Evolutionary conservation across 2,797 vertebrate genomes (phyloP), one percentile per base, ranked within the genome.

Genomic region (Notolabrus celidotus): DNA sequence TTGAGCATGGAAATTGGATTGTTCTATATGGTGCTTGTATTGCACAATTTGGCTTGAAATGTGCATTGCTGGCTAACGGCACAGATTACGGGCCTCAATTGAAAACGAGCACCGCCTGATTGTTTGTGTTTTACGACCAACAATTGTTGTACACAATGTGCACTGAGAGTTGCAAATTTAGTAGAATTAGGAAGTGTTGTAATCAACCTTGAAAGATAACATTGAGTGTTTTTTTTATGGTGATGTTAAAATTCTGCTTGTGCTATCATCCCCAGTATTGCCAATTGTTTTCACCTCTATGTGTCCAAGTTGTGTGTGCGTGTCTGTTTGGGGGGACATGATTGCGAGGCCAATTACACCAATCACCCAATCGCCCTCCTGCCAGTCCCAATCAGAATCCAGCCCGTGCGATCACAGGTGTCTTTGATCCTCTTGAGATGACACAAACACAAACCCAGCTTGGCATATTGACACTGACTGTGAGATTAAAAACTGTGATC

Each of bases 1-100:
- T 59, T 70, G 29, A 72, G 73, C 61, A 43, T 66, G 66, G 75
- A 85, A 80, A 82, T 86, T 80, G 55, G 74, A 87, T 85, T 84
- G 80, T 80, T 53, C 64, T 64, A 52, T 69, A 68, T 76, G 50
- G 71, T 67, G 20, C 50, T 68, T 58, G 22, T 81, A 6, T 82
- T 81, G 74, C 56, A 67, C 71, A 75, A 59, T 79, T 82, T 78
- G 65, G 39, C 45, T 61, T 71, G 57, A 61, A 83, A 73, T 75
- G 23, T 75, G 79, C 62, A 53, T 54, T 2, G 51, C 34, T 67
- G 62, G 72, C 67, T 47, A 74, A 55, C 22, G 3, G 49, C 58
- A 60, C 55, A 58, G 60, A 77, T 77, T 46, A 70, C 19, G 56
- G 46, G 33, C 61, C 67, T 80, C 68, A 67, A 67, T 83, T n/a